Evolutionary conservation across 2,888 invertebrate species (phyloP), one percentile per base, ranked within the genome.

Genomic region (Lepidocyrtinus sp.): DNA sequence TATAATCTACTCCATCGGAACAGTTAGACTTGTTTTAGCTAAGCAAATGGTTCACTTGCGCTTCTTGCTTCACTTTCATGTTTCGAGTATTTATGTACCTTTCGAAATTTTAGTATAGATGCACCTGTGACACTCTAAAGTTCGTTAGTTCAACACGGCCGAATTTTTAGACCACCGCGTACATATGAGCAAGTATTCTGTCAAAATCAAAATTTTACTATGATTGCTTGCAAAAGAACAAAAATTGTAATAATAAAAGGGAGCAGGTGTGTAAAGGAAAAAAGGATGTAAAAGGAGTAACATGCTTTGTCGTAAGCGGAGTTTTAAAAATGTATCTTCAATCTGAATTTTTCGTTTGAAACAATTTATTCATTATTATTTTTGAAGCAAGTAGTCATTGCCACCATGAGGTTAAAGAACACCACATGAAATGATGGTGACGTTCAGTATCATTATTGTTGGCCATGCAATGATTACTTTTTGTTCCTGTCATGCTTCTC

Each of bases 71-170:
- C 62, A 46, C 50, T 50, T 50, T 50, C 50, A 50, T 50, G 50
- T 50, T 50, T 50, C 15, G 74, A 81, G 71, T 75, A 75, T 80
- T 71, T 71, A 75, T 61, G 64, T 59, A 50, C 45, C 75, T 22
- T 73, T 63, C 77, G 76, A 73, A 77, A 76, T 73, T 73, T 79
- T 72, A 67, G 69, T 50, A 76, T 75, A 68, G 73, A 82, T 36
- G 36, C 36, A 36, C 5, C 12, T 36, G 36, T 72, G 61, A 46
- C 62, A 69, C 68, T 61, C 68, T 78, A 21, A 81, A 82, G 78
- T 85, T 86, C 85, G 85, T 86, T 86, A 86, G 84, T 86, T 86
- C 85, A 83, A 86, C 81, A 84, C 84, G 84, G 82, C 64, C 84
- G 84, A 81, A 82, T 84, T 82, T 81, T 76, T 76, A 64, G 64